Base-by-base conservation (phyloP, 2,888 invertebrate species). In the Invenusta paracnida region DNA sequence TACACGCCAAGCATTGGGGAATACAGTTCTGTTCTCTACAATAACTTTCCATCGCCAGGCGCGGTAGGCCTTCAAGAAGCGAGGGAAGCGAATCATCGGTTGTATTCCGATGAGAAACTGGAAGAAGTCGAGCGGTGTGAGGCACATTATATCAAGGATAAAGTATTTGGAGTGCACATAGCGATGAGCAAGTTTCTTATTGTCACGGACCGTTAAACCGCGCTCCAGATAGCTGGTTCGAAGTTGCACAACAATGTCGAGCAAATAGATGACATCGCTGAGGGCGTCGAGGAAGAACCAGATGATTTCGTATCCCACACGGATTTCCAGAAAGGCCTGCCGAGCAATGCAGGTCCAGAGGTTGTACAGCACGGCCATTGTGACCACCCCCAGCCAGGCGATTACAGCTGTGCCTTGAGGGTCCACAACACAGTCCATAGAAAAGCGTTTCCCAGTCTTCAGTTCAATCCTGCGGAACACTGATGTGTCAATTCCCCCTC, bases 341-440 rank as follows among this genome's bases (percentile, higher is more conserved):
- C 97, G 93, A 81, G 96, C 97, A 89, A 97, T 97, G 88, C 96
- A 93, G 30, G 97, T 95, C 97, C 97, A 97, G 88, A 96, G 93
- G 92, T 97, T 97, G 92, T 97, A 97, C 87, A 97, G 93, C 89
- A 97, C 95, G 91, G 96, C 96, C 88, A 94, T 92, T 82, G 97
- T 96, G 89, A 96, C 93, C 88, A 96, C 92, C 93, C 96, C 94
- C 89, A 97, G 92, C 97, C 97, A 97, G 92, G 96, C 95, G 93
- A 96, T 97, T 93, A 96, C 96, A 92, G 96, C 95, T 92, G 96
- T 96, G 90, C 96, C 96, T 92, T 97, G 96, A 0, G 97, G 97
- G 92, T 97, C 96, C 88, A 97, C 95, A 85, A 97, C 96, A 29
- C 84, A 87, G 29, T 83, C 30, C 17, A 30, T 2, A 29, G 30